These are phyloP conservation scores for Watsonalla cultraria DNA, from an alignment of 2,888 invertebrate genomes.

Conservation along the genomic window DNA sequence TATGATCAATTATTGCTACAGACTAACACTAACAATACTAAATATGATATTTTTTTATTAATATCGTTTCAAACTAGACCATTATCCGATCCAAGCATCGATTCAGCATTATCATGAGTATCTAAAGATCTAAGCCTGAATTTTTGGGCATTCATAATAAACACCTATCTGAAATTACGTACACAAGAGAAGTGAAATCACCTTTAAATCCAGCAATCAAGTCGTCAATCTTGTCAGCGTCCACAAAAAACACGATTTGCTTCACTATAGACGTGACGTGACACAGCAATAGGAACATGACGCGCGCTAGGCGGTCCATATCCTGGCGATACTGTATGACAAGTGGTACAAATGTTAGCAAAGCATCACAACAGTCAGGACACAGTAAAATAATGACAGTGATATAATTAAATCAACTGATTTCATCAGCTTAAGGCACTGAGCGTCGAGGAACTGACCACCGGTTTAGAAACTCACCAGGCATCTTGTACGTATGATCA, in stretches of 20 bases:
- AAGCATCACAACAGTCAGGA: not conserved
- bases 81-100: too few species aligned
- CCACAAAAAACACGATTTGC: slow-evolving; percentile 46
- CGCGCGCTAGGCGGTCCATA: slow-evolving; percentile 50
- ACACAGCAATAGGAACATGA: slow-evolving; percentile 59
- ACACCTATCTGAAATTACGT: too few species aligned
- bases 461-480: not conserved
- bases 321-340: slow-evolving; percentile 37
- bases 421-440: not conserved
- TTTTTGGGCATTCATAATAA: too few species aligned
- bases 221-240: slow-evolving; percentile 24
- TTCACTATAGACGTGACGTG: slow-evolving; percentile 56
- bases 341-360: not conserved
- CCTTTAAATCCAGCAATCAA: slow-evolving; percentile 25
- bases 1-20: too few species aligned
- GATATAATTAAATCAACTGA: too few species aligned
- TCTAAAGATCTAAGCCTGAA: too few species aligned
- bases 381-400: not conserved
- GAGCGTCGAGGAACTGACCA: not conserved
- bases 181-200: slow-evolving; percentile 3
- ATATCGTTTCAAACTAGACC: too few species aligned
- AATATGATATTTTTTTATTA: not conserved
- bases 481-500: not conserved
- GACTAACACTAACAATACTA: not conserved
- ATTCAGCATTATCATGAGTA: not conserved